Evolutionary conservation across 2,888 invertebrate genomes (phyloP), one percentile per base, ranked within the genome.

Genomic region (Antheraea assamensis): DNA sequence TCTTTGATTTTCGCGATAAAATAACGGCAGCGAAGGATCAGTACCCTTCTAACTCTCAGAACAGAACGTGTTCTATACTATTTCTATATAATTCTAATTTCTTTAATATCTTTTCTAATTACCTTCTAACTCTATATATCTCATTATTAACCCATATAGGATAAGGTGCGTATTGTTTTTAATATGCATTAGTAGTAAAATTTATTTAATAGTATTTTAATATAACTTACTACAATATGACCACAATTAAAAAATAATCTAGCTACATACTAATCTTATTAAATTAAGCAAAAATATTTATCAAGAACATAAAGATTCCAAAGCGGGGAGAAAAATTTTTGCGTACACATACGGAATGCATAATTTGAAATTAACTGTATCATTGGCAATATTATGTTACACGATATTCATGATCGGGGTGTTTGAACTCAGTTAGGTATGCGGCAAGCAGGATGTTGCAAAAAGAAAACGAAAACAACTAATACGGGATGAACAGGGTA

Each of bases 401-500:
- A 21, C 68, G 42, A 42, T 13, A 66, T 66, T 68, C 49, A 47
- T 47, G 70, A 58, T 52, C 68, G 76, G 74, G 79, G 81, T 81
- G 75, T 72, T 76, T 80, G 82, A 81, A 81, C 82, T 77, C 58
- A 13, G 31, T 58, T 58, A 70, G 68, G 68, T 21, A 70, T 73
- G 68, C 68, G 21, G 68, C 78, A 24, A 72, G 71, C 75, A 77
- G 78, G 76, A 79, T 75, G 78, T 74, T 55, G 75, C 74, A 79
- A 78, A 81, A n/a, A n/a, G n/a, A n/a, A 42, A 80, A 76, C 68
- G 47, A 79, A 76, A 78, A 78, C 75, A 72, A 77, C 73, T 55
- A 68, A 47, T 74, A 66, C 76, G 74, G 76, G 74, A 72, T 68
- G 72, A 70, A 21, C 52, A 35, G 73, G 70, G 73, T 74, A 73